phyloP scores from a whole-genome alignment of 1,140 invertebrate species.

The Pseudomyrmex cubaensis region DNA sequence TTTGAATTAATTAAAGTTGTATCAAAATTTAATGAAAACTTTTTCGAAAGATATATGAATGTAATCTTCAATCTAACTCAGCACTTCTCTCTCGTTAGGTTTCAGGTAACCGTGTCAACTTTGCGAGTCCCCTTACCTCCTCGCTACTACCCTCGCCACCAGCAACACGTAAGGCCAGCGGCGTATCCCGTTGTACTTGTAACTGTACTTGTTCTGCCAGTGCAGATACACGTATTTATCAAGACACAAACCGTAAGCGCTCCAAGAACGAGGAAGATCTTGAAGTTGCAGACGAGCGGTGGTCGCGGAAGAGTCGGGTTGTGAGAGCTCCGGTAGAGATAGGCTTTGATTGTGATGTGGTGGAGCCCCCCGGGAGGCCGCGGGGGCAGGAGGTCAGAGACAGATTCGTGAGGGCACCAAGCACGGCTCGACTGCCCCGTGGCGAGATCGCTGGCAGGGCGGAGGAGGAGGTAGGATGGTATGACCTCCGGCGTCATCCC shows the following conservation, averaged over 20 bases:
- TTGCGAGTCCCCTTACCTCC: neutral
- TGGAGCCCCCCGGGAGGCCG: conserved; percentile 79
- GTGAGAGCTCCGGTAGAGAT: conserved; percentile 75
- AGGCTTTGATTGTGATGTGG: conserved; percentile 81
- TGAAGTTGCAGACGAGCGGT: conserved; percentile 27
- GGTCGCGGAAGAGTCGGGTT: conserved; percentile 67
- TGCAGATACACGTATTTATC: neutral
- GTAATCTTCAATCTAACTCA: neutral
- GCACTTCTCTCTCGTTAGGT: neutral
- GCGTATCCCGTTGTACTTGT: neutral
- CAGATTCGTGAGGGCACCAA: conserved; percentile 79
- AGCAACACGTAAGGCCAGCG: neutral
- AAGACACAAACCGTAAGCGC: conserved; percentile 4
- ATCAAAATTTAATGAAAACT: no score
- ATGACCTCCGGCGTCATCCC: conserved; percentile 82
- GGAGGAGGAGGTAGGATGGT: conserved; percentile 83
- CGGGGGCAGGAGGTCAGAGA: conserved; percentile 79
- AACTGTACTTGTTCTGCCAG: neutral
- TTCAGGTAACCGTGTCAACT: conserved; percentile 26
- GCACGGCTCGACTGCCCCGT: conserved; percentile 77
- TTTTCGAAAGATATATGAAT: no score
- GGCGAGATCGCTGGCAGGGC: conserved; percentile 76
- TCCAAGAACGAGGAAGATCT: conserved; percentile 25
- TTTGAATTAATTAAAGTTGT: no score
- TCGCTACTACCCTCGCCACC: neutral